Evolutionary conservation across 53 echinoderm and acorn worm genomes (phyloP).

Genomic region (Astropecten irregularis): DNA sequence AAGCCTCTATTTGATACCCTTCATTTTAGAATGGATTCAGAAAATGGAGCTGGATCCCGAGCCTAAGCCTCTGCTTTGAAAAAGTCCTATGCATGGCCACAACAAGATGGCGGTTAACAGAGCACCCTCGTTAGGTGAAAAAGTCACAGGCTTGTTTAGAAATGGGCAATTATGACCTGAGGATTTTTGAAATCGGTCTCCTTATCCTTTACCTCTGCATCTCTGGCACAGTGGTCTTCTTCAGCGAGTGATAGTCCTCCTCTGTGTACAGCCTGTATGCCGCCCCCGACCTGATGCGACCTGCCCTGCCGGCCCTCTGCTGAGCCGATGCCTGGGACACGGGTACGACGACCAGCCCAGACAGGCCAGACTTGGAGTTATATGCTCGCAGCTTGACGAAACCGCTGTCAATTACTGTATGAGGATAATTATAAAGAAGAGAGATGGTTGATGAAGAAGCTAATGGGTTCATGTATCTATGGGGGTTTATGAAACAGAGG

Average conservation of each 20-base stretch:
- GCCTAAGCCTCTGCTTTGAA: too few species aligned
- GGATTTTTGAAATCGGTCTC: too few species aligned
- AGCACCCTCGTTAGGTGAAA: not conserved
- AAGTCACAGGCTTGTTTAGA: too few species aligned
- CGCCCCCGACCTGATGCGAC: conserved; percentile 90
- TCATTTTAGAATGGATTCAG: too few species aligned
- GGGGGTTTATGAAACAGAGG: too few species aligned
- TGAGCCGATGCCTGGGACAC: conserved; percentile 95
- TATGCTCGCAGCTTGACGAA: conserved; percentile 92
- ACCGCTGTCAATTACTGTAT: conserved; percentile 90
- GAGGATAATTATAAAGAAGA: not conserved
- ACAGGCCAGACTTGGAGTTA: conserved; percentile 78
- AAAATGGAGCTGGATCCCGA: too few species aligned
- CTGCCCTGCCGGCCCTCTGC: conserved; percentile 93
- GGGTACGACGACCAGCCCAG: conserved; percentile 83
- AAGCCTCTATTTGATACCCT: too few species aligned
- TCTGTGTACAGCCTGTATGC: conserved; percentile 93
- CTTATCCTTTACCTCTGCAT: conserved; percentile 99
- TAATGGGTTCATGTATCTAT: too few species aligned
- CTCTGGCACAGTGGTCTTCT: conserved; percentile 88
- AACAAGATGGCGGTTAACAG: too few species aligned
- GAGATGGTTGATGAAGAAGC: too few species aligned
- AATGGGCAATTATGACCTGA: too few species aligned
- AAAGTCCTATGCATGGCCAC: too few species aligned
- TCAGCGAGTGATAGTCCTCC: conserved; percentile 76